Evolutionary conservation across 1,140 invertebrate genomes (phyloP).

Genomic region (Wasmannia auropunctata): DNA sequence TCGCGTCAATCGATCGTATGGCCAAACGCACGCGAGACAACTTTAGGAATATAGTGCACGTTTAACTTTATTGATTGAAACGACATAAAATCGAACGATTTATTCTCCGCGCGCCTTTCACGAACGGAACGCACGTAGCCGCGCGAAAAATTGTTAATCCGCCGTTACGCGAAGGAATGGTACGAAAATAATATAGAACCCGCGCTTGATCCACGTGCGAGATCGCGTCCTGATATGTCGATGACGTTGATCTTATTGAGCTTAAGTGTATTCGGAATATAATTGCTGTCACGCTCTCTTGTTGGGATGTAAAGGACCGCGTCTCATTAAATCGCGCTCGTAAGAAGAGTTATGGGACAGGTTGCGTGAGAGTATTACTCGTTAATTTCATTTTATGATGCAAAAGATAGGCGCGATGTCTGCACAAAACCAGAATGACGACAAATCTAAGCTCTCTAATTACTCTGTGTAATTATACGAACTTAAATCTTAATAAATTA

Average conservation of each 20-base stretch:
- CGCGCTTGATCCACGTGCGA: not conserved
- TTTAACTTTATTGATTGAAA: slow-evolving; percentile 43
- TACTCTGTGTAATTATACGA: not conserved
- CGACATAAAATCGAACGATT: slow-evolving; percentile 43
- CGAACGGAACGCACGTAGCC: not conserved
- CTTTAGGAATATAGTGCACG: not conserved
- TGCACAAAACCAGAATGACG: not conserved
- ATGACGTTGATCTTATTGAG: not conserved
- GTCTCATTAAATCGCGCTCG: slow-evolving; percentile 17
- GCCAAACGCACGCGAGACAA: slow-evolving; percentile 49
- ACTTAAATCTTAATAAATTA: not conserved
- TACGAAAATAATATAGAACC: not conserved
- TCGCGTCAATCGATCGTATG: slow-evolving; percentile 47
- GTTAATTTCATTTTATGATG: slow-evolving; percentile 40
- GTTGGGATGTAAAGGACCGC: not conserved
- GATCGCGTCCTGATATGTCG: not conserved
- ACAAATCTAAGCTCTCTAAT: not conserved
- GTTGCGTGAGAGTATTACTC: slow-evolving; percentile 49
- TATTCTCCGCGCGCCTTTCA: slow-evolving; percentile 29
- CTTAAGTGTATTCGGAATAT: slow-evolving; percentile 4
- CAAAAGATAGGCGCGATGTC: not conserved
- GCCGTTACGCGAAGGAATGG: not conserved
- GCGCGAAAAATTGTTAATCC: not conserved
- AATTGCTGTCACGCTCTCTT: not conserved
- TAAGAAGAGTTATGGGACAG: slow-evolving; percentile 45